These are phyloP conservation scores for Xiphorhynchus erythropygius DNA, from an alignment of 2,797 vertebrate genomes.

Conservation along the genomic window DNA sequence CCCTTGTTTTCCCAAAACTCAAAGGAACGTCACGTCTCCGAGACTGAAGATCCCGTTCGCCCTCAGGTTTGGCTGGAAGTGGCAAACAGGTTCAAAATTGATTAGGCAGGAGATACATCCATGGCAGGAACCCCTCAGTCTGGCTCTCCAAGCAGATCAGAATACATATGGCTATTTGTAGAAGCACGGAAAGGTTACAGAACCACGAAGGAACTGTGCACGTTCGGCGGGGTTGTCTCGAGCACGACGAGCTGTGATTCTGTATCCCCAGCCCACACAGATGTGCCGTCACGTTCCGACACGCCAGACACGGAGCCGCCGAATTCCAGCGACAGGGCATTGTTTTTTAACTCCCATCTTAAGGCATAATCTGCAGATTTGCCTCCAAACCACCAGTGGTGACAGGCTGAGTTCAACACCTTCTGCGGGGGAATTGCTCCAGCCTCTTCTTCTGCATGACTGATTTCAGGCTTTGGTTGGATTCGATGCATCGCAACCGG, in stretches of 20 bases:
- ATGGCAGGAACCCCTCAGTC: not conserved
- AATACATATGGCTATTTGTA: not conserved
- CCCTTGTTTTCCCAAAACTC: slow-evolving; percentile 24
- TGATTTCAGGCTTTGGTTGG: not conserved
- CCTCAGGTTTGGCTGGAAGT: not conserved
- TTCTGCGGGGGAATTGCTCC: not conserved
- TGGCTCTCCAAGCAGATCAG: not conserved
- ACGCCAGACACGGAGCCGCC: not conserved
- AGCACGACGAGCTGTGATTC: not conserved
- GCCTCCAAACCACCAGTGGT: not conserved
- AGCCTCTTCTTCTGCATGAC: not conserved
- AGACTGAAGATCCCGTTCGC: not conserved
- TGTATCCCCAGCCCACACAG: not conserved
- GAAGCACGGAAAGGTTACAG: not conserved
- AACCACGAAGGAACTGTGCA: not conserved
- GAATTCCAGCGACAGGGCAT: slow-evolving; percentile 15
- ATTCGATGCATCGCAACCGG: not conserved
- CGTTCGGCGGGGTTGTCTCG: not conserved
- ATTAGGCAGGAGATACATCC: not conserved
- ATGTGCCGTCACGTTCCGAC: not conserved
- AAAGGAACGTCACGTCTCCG: not conserved
- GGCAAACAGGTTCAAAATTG: not conserved
- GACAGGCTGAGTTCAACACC: not conserved
- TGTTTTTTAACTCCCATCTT: not conserved
- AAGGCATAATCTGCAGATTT: slow-evolving; percentile 17